Conservation (phyloP, 2,888 invertebrate genomes). For the Amphipyra tragopoginis region DNA sequence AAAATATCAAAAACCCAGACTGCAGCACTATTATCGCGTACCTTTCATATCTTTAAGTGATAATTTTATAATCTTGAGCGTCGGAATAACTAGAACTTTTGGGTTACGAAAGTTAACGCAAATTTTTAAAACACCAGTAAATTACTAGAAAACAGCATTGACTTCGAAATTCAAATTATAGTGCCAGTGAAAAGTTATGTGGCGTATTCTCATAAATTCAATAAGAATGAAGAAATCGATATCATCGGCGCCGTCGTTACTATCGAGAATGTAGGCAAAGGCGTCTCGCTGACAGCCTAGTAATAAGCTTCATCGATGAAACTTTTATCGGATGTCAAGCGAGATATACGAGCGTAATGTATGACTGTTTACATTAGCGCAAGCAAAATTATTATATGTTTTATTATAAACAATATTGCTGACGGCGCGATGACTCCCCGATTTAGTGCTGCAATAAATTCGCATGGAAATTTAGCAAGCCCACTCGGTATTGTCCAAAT, state of each 20-base stretch:
- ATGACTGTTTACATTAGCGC: slow-evolving; percentile 44
- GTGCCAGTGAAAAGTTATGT: slow-evolving; percentile 10
- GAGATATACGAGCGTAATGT: slow-evolving; percentile 43
- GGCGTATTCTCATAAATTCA: slow-evolving; percentile 35
- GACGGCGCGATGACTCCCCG: slow-evolving; percentile 66
- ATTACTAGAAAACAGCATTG: not conserved
- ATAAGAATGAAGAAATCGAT: slow-evolving; percentile 50
- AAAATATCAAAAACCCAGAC: slow-evolving; percentile 58
- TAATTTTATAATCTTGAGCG: slow-evolving; percentile 52
- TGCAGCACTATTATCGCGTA: slow-evolving; percentile 52
- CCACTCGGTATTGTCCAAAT: slow-evolving; percentile 78
- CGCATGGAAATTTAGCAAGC: slow-evolving; percentile 78
- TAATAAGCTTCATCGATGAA: slow-evolving; percentile 51
- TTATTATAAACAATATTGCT: slow-evolving; percentile 61
- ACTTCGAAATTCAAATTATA: slow-evolving; percentile 11
- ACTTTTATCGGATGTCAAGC: slow-evolving; percentile 50
- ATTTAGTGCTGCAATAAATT: slow-evolving; percentile 78
- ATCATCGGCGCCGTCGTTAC: slow-evolving; percentile 40
- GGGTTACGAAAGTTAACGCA: slow-evolving; percentile 13
- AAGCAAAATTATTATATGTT: slow-evolving; percentile 43
- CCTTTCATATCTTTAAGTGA: slow-evolving; percentile 51
- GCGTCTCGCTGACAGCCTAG: slow-evolving; percentile 37
- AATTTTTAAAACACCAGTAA: not conserved
- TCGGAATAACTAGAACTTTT: slow-evolving; percentile 14
- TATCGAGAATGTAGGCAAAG: slow-evolving; percentile 39